Evolutionary conservation across 1,140 invertebrate genomes (phyloP), one percentile per base, ranked within the genome.

Genomic region (Hycleus phaleratus): DNA sequence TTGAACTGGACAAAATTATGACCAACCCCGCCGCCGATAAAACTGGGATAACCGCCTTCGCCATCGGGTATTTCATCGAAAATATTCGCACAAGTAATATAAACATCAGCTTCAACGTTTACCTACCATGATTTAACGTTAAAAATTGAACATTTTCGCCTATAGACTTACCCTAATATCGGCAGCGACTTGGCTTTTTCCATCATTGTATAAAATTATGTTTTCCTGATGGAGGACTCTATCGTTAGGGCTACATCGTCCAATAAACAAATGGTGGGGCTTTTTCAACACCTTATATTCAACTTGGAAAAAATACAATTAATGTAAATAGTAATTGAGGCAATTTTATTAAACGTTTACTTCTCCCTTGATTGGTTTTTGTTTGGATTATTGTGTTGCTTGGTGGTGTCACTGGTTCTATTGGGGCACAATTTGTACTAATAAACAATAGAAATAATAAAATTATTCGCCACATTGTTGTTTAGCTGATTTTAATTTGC

Each of bases 1-100:
- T 67, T 64, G 51, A 72, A 71, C 53, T 63, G 59, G 11, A 72
- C 53, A 46, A 61, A 72, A 58, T 71, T 71, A 40, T 69, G 46
- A 2, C 68, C 69, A 38, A 72, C 62, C 48, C 70, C 70, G 9
- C 70, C 70, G 25, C 55, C 52, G 38, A 54, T 12, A 48, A 52
- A 69, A 48, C 46, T 61, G 8, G 69, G 68, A 56, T 69, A 71
- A 3, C 59, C 70, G 44, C 62, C 64, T 24, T 59, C 63, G 3
- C 63, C 66, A 46, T 62, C 46, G 9, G 63, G 64, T 32, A 64
- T 49, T 62, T 71, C 61, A 52, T 72, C 69, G 7, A 54, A 62
- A 26, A 72, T 60, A 45, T 68, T 69, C 1, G 65, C 68, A 48
- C 70, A 71, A 10, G 54, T 65, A 56, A 72, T 72, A 42, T 63